A percentile compares a stretch with the other conserved stretches of the same genome.
These are phyloP conservation scores for Ethmia dodecea DNA, from an alignment of 2,888 invertebrate genomes.

Conservation along the genomic window DNA sequence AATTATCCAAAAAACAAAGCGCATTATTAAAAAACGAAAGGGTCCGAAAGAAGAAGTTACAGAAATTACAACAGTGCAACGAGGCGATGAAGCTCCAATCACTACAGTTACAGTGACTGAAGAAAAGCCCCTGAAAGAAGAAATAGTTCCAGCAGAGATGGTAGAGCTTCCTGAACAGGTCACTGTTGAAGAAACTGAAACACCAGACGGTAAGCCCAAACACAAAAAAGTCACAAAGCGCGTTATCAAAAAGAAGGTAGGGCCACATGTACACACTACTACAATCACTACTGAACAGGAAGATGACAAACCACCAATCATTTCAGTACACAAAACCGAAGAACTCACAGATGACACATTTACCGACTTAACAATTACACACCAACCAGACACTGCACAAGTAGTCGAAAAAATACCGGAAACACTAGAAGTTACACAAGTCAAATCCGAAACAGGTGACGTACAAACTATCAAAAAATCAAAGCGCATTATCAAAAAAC, in stretches of 20 bases:
- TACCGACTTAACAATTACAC: constrained; percentile 13
- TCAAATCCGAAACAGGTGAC: constrained; percentile 17
- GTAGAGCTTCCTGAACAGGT: constrained; percentile 44
- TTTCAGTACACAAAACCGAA: constrained; percentile 31
- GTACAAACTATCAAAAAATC: constrained; percentile 16
- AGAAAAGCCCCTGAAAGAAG: constrained; percentile 26
- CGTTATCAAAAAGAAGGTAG: constrained; percentile 24
- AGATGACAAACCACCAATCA: constrained; percentile 33
- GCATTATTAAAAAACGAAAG: constrained; percentile 31
- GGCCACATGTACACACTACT: constrained; percentile 26
- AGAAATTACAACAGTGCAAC: constrained; percentile 17
- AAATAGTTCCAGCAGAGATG: constrained; percentile 25
- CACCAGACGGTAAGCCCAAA: constrained; percentile 33
- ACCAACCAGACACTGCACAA: constrained; percentile 22
- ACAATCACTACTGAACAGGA: constrained; percentile 24
- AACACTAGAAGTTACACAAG: constrained; percentile 16
- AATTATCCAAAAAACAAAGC: constrained; percentile 12
- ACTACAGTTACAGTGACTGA: constrained; percentile 27
- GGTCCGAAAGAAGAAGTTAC: constrained; percentile 27
- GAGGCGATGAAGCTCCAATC: constrained; percentile 19
- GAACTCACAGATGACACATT: constrained; percentile 26
- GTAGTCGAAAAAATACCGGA: constrained; percentile 33
- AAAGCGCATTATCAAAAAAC: constrained; percentile 35
- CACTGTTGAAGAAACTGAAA: constrained; percentile 21
- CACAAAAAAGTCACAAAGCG: constrained; percentile 44